A percentile compares a stretch with the other conserved stretches of the same genome.
phyloP scores from a whole-genome alignment of 1,140 invertebrate genomes.

The Polypedilum vanderplanki region DNA sequence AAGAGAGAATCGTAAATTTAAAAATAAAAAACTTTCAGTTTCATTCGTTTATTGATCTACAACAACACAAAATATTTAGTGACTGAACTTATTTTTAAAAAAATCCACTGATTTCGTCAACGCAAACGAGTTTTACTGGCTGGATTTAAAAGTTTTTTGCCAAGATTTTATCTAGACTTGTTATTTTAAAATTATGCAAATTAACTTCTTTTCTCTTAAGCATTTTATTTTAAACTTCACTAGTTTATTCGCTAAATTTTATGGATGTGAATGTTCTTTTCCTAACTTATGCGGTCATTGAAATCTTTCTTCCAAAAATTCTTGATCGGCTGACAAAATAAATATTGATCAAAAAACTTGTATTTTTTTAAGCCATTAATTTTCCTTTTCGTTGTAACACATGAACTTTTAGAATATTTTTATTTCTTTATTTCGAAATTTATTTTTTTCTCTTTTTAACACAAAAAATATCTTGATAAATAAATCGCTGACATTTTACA shows the following conservation, averaged over 20 bases:
- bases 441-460: not conserved
- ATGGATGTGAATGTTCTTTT: not conserved
- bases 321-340: not conserved
- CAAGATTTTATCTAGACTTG: not conserved
- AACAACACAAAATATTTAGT: not conserved
- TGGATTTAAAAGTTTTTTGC: not conserved
- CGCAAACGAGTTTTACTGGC: conserved; percentile 13
- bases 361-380: not conserved
- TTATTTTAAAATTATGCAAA: conserved; percentile 15
- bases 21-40: not conserved
- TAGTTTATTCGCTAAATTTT: not conserved
- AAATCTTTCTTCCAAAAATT: not conserved
- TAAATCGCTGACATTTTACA: not conserved
- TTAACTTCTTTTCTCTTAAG: not conserved
- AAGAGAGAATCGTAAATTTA: too few species aligned
- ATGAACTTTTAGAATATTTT: conserved; percentile 6
- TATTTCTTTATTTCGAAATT: not conserved
- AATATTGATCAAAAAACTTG: not conserved
- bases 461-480: not conserved
- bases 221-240: not conserved
- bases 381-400: not conserved
- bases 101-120: not conserved
- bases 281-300: not conserved
- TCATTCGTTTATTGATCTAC: not conserved
- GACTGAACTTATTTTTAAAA: not conserved